These are phyloP conservation scores for Manduca sexta DNA, from an alignment of 1,140 invertebrate genomes.

Conservation along the genomic window DNA sequence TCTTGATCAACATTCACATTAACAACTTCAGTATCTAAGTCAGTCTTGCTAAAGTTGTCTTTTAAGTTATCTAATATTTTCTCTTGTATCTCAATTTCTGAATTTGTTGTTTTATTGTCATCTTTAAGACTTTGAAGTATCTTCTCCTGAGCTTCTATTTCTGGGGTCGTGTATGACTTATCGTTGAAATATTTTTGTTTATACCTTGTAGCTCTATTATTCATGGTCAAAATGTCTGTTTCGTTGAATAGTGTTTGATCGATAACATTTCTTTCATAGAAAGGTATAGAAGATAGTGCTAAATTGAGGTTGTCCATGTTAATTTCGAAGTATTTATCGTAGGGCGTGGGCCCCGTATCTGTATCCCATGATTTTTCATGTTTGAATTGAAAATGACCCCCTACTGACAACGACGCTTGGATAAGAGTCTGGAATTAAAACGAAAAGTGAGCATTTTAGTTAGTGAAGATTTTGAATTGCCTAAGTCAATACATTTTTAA, in stretches of 20 bases:
- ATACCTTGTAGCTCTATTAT: constrained; percentile 52
- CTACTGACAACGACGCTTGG: constrained; percentile 49
- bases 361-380: constrained; percentile 69
- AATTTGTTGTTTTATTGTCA: not conserved
- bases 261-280: constrained; percentile 60
- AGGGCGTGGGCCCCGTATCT: constrained; percentile 39
- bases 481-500: too few relatives aligned
- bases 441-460: too few relatives aligned
- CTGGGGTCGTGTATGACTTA: constrained; percentile 46
- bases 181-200: constrained; percentile 65
- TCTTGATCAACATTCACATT: too few relatives aligned
- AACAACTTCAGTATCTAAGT: not conserved
- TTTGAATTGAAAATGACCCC: constrained; percentile 72
- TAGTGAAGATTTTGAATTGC: too few relatives aligned
- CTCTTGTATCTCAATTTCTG: constrained; percentile 6
- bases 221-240: constrained; percentile 56
- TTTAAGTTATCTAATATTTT: not conserved
- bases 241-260: constrained; percentile 45
- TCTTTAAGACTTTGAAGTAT: constrained; percentile 30
- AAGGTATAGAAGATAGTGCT: constrained; percentile 55
- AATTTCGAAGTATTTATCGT: constrained; percentile 66
- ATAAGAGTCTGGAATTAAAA: constrained; percentile 47
- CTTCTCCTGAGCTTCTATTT: constrained; percentile 43
- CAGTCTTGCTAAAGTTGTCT: not conserved
- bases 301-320: constrained; percentile 52